Conservation (phyloP, 2,113 vertebrate species). For the Heterotilapia buettikoferi region DNA sequence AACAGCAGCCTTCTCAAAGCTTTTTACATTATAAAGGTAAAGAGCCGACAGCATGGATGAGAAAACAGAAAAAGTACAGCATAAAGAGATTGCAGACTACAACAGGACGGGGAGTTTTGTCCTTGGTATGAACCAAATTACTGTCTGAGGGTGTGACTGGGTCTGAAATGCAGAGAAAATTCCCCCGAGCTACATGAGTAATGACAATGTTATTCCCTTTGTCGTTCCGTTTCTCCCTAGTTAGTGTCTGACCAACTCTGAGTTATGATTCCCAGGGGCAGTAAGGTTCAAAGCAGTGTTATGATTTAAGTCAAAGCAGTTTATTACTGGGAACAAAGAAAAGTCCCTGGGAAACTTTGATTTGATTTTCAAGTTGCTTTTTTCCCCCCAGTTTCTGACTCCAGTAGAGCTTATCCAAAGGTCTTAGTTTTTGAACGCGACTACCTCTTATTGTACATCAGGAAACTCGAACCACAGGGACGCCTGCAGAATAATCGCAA, state of each 20-base stretch:
- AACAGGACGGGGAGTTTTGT: not conserved
- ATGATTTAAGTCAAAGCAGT: not conserved
- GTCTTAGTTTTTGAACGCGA: not conserved
- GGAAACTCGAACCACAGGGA: not conserved
- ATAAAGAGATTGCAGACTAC: not conserved
- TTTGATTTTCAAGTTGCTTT: not conserved
- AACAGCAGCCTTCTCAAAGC: not conserved
- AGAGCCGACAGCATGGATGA: not conserved
- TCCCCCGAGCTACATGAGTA: not conserved
- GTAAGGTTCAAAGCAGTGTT: not conserved
- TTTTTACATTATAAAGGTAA: not conserved
- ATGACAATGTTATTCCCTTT: not conserved
- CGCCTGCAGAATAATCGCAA: not conserved
- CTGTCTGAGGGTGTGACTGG: not conserved
- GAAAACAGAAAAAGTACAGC: too few relatives aligned
- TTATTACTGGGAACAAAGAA: not conserved
- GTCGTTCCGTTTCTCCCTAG: not conserved
- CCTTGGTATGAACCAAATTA: not conserved
- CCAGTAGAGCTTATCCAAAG: not conserved
- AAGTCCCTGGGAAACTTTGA: not conserved
- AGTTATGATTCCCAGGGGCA: not conserved
- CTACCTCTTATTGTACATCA: not conserved
- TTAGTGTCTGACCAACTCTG: not conserved
- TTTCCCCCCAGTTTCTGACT: not conserved
- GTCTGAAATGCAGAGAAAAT: not conserved